These are phyloP conservation scores for Drosophila mauritiana DNA, from an alignment of 1,140 invertebrate genomes.

Conservation along the genomic window DNA sequence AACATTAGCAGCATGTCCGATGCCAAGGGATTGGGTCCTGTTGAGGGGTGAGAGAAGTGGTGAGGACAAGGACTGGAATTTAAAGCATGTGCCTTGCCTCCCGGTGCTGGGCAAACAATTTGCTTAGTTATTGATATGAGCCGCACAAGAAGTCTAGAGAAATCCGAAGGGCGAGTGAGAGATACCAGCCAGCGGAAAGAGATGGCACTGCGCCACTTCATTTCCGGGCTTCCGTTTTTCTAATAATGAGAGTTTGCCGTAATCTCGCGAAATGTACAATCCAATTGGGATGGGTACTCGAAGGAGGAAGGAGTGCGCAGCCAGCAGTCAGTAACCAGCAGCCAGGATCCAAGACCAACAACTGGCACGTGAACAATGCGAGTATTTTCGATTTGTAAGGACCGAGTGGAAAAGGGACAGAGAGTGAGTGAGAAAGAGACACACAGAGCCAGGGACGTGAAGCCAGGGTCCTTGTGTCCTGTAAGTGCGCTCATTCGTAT, in stretches of 20 bases:
- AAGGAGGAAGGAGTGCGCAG: neutral
- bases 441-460: constrained; percentile 21
- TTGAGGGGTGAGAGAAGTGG: neutral
- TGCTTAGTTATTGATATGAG: constrained; percentile 82
- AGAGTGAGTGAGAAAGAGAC: constrained; percentile 10
- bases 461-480: constrained; percentile 72
- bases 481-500: constrained; percentile 72
- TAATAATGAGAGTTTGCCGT: constrained; percentile 81
- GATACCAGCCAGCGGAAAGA: neutral
- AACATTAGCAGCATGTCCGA: constrained; percentile 71
- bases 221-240: constrained; percentile 80
- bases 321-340: neutral
- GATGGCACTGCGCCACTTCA: constrained; percentile 61
- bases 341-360: constrained; percentile 4
- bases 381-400: constrained; percentile 71
- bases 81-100: constrained; percentile 68
- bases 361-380: constrained; percentile 75
- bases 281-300: constrained; percentile 1
- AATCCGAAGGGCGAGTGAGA: neutral
- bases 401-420: constrained; percentile 7
- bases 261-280: constrained; percentile 80
- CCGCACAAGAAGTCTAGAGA: constrained; percentile 30
- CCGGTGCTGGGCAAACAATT: constrained; percentile 74
- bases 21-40: constrained; percentile 28
- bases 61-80: constrained; percentile 56